Base-by-base conservation (phyloP, 2,888 invertebrate genomes). In the Mythimna ferrago region DNA sequence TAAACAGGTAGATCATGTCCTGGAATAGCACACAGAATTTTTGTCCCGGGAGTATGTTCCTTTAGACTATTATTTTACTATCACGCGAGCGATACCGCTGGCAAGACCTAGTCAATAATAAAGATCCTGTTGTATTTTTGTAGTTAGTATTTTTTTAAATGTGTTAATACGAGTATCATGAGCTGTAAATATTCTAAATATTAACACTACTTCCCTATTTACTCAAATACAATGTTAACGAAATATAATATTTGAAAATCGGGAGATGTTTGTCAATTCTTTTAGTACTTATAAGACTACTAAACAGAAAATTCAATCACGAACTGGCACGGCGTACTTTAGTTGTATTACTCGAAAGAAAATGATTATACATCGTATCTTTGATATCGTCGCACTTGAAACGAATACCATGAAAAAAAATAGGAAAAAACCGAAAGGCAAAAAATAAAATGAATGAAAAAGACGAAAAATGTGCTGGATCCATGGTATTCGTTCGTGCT, bases 151-250 rank as follows among this genome's bases (percentile, higher is more conserved):
- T 51, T 63, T 21, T 38, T 11, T 54, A 26, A 54, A 69, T 54
- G 66, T 68, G 66, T 11, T 66, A 69, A 69, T 66, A 53, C n/a
- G 4, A 41, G n/a, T n/a, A 67, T 32, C 69, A 66, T 54, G 69
- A 66, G n/a, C 14, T n/a, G n/a, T 4, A 16, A 14, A 66, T n/a
- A 6, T 11, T 54, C 2, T n/a, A 38, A 19, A 65, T 64, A 48
- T 67, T 63, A 19, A 26, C 19, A 51, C n/a, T 19, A 41, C 14
- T 19, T 48, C 16, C 16, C 14, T 64, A 14, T 68, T 69, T n/a
- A 10, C 41, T 69, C 16, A n/a, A 32, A 6, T 16, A 14, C 41
- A 14, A 53, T 38, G n/a, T 32, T 26, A 41, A 66, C 6, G 0
- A 41, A 38, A 51, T 51, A 53, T 53, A 3, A 63, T 26, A 41